Percentiles rank a stretch among this genome's conserved stretches.
Evolutionary conservation across 2,797 vertebrate species (phyloP).

Genomic region (Peromyscus attwateri): DNA sequence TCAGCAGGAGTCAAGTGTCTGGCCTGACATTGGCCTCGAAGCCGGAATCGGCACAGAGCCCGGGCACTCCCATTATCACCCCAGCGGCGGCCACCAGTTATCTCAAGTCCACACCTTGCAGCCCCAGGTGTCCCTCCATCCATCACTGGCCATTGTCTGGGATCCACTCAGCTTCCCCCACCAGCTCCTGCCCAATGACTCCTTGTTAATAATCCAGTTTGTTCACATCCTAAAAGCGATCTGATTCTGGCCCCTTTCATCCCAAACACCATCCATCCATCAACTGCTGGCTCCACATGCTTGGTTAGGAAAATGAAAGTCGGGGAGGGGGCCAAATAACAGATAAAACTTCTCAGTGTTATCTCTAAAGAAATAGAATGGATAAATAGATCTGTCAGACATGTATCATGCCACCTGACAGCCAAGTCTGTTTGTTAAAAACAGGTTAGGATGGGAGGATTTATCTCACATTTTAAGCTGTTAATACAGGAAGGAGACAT

Average conservation of each 20-base stretch:
- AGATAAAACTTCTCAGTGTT: conserved; percentile 85
- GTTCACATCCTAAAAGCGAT: conserved; percentile 87
- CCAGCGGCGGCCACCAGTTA: conserved; percentile 80
- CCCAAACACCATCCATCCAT: conserved; percentile 85
- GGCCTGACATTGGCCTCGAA: conserved; percentile 81
- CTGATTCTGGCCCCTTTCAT: conserved; percentile 86
- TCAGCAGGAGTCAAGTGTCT: conserved; percentile 58
- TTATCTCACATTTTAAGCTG: conserved; percentile 86
- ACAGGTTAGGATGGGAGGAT: conserved; percentile 77
- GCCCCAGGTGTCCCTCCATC: conserved; percentile 86
- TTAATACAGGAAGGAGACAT: conserved; percentile 85
- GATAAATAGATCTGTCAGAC: conserved; percentile 87
- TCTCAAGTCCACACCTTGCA: conserved; percentile 87
- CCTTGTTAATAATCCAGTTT: conserved; percentile 88
- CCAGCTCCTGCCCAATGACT: conserved; percentile 84
- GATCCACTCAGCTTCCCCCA: conserved; percentile 74
- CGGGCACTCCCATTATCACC: conserved; percentile 75
- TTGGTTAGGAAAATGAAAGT: conserved; percentile 78
- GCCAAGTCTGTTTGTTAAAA: conserved; percentile 86
- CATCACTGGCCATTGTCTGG: conserved; percentile 84
- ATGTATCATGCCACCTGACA: conserved; percentile 81
- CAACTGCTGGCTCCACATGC: conserved; percentile 70
- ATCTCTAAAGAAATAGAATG: conserved; percentile 85
- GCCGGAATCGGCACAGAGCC: conserved; percentile 72
- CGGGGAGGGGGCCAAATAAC: conserved; percentile 63